Evolutionary conservation across 2,113 vertebrate species (phyloP), one percentile per base, ranked within the genome.

Genomic region (Calidris pugnax): DNA sequence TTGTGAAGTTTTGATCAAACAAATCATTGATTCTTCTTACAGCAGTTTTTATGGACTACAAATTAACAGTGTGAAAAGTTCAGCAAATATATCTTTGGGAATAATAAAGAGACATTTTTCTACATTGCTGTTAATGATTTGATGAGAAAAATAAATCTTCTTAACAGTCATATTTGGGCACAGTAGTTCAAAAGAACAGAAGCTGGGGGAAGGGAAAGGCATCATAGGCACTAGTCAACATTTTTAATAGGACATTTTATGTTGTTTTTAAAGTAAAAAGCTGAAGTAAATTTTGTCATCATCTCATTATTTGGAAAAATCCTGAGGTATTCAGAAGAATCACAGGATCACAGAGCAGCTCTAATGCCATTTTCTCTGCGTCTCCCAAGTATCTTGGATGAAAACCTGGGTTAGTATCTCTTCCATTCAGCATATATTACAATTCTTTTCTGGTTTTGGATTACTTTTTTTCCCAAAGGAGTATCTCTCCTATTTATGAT

Each of bases 41-140:
- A 67, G 9, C 2, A 53, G 26, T 68, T 87, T 85, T 94, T 87
- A 73, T 79, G 39, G 85, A 73, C 59, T 71, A 63, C 57, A 89
- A 83, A 95, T 96, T 83, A 95, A 85, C 41, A 55, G 72, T 72
- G 67, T 78, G 81, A 97, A 91, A 92, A 91, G 51, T 83, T 90
- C 64, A 86, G 37, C 5, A 69, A 78, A 92, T 84, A 71, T 55
- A 82, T 85, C 74, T 88, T 86, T 14, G 6, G 27, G 22, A 76
- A 87, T 72, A 88, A 84, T 68, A 66, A 95, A 96, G 33, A 69
- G 11, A 53, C 19, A 10, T 21, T 86, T 41, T 76, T 92, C 67
- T 76, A 24, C 17, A 45, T 50, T 83, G n/a, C 14, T 47, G 33
- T 50, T 92, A 87, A 94, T 80, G 76, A 80, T 72, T 24, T 89